Evolutionary conservation across 2,888 invertebrate species (phyloP).

Genomic region (Temnothorax rugatulus): DNA sequence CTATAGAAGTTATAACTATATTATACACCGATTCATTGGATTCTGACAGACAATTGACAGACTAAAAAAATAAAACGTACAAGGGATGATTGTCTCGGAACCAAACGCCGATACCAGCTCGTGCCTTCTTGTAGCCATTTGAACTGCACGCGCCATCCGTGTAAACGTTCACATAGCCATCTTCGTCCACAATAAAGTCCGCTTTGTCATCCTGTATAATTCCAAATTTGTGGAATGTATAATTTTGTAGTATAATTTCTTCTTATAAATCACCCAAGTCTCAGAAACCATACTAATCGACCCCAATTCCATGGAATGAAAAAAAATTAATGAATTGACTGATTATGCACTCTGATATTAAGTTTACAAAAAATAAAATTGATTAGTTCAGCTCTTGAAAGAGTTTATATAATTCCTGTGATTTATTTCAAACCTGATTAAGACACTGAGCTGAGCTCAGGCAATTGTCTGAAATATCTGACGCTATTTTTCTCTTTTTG

Average conservation of each 20-base stretch:
- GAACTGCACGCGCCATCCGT: slow-evolving; percentile 97
- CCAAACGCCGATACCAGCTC: slow-evolving; percentile 97
- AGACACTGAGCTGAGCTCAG: neutral
- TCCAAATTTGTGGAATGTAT: neutral
- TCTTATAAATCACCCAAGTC: neutral
- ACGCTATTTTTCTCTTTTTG: slow-evolving; percentile 34
- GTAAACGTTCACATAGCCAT: slow-evolving; percentile 90
- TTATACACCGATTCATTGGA: neutral
- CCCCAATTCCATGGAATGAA: neutral
- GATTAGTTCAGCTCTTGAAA: neutral
- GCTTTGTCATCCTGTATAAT: slow-evolving; percentile 17
- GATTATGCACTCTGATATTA: neutral
- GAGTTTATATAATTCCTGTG: neutral
- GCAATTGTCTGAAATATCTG: neutral
- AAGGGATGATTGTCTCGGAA: slow-evolving; percentile 92
- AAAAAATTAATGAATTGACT: neutral
- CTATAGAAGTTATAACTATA: slow-evolving; percentile 80
- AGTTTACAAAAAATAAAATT: neutral
- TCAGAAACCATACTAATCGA: neutral
- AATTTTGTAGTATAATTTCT: neutral
- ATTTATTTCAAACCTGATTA: slow-evolving; percentile 24
- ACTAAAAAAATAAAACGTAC: slow-evolving; percentile 84
- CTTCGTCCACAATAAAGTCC: slow-evolving; percentile 87
- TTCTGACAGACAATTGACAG: neutral
- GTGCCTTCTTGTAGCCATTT: slow-evolving; percentile 92